Conservation (phyloP, 2,113 vertebrate genomes). For the Dasyprocta punctata region DNA sequence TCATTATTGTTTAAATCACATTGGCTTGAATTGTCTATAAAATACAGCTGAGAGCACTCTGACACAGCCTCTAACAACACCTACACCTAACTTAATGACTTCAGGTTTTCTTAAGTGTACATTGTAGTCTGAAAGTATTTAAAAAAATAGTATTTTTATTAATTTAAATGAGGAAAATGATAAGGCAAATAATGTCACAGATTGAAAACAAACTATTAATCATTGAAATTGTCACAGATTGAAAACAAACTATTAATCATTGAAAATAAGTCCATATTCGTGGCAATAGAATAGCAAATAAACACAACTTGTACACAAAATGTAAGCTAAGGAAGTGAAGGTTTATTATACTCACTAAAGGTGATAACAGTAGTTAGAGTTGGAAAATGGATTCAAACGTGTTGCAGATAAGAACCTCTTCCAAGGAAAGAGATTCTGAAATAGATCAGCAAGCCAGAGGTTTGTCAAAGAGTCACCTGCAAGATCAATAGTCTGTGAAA, state of each 20-base stretch:
- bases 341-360: background rate
- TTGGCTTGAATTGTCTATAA: background rate
- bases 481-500: background rate
- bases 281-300: background rate
- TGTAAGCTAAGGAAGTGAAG: background rate
- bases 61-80: background rate
- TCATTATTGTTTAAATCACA: background rate
- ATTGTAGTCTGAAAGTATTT: background rate
- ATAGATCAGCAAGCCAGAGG: background rate
- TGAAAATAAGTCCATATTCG: background rate
- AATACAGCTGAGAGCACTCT: background rate
- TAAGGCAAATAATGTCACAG: background rate
- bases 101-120: background rate
- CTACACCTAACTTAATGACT: background rate
- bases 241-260: background rate
- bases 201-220: no score
- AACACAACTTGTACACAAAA: background rate
- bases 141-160: background rate
- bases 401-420: background rate
- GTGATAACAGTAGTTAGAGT: no score
- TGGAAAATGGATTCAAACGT: background rate
- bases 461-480: background rate
- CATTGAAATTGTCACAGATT: no score
- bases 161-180: background rate
- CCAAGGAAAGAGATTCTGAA: background rate